Conservation (phyloP, 1,140 invertebrate genomes). For the Bradynema listronoti region DNA sequence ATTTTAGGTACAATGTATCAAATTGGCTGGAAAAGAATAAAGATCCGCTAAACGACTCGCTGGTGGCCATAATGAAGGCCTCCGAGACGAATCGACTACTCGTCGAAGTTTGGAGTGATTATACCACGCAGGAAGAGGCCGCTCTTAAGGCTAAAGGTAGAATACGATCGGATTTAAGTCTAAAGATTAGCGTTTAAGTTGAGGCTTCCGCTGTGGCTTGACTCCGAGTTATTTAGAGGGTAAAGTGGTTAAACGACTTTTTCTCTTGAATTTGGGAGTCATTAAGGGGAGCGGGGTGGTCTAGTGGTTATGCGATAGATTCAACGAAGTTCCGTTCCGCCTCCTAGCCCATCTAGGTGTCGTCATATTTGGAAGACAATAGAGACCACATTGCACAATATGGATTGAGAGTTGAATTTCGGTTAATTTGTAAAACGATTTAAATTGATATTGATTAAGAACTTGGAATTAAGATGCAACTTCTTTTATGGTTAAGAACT, state of each 20-base stretch:
- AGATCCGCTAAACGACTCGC: slow-evolving; percentile 94
- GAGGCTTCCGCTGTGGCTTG: not conserved
- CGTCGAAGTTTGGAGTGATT: slow-evolving; percentile 51
- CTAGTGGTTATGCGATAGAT: too few relatives aligned
- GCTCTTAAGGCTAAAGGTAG: slow-evolving; percentile 36
- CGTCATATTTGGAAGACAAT: too few relatives aligned
- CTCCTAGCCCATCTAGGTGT: too few relatives aligned
- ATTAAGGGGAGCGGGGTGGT: too few relatives aligned
- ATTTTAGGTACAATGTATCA: slow-evolving; percentile 85
- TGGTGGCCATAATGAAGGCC: slow-evolving; percentile 71
- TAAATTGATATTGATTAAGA: not conserved
- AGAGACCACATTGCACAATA: too few relatives aligned
- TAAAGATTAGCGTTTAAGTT: not conserved
- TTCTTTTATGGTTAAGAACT: too few relatives aligned
- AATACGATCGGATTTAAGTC: not conserved
- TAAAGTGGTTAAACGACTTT: too few relatives aligned
- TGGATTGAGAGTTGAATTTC: too few relatives aligned
- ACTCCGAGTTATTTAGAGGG: not conserved
- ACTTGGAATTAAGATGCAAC: not conserved
- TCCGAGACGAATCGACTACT: slow-evolving; percentile 46
- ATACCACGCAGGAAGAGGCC: slow-evolving; percentile 64
- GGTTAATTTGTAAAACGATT: too few relatives aligned
- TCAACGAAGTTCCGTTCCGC: too few relatives aligned
- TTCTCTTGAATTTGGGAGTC: too few relatives aligned
- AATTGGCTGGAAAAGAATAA: slow-evolving; percentile 99